Base-by-base conservation (phyloP, 2,888 invertebrate genomes). In the Chalcis sispes region DNA sequence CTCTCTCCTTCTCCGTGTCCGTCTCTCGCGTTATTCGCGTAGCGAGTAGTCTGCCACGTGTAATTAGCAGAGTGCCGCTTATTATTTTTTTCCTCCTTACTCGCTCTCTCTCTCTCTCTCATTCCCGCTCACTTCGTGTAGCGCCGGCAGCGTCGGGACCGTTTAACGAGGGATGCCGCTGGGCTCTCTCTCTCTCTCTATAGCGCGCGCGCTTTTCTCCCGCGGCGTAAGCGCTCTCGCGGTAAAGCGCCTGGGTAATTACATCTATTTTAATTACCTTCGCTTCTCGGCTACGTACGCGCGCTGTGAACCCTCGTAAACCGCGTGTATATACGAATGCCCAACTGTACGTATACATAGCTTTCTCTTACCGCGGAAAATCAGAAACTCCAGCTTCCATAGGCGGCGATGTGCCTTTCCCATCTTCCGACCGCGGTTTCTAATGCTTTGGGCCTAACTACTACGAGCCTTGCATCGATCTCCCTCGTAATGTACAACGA, bases 211-310 rank as follows among this genome's bases (percentile, higher is more conserved):
- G 13, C 42, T 42, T 15, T 13, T 42, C 42, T 42, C 8, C 32
- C 32, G 8, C 3, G 32, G 5, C 32, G 32, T 8, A 32, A 32
- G 8, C 8, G 32, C n/a, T n/a, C n/a, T n/a, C n/a, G n/a, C n/a
- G n/a, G n/a, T n/a, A n/a, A n/a, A n/a, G 42, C 23, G 18, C 10
- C 20, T 4, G 20, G 59, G 69, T 77, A 72, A 77, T 79, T 79
- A 69, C 77, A 72, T 83, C 79, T 78, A 72, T 83, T 81, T 82
- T 82, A 83, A 82, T 82, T 81, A 81, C 79, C 77, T 58, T 78
- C 65, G 77, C 77, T 81, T 79, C 79, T 79, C 72, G 77, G 59
- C 40, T 27, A n/a, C n/a, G 74, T 46, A 40, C 25, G 59, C 52
- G 2, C 66, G 20, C 42, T 18, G 46, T 40, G 64, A 66, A 18